Base-by-base conservation (phyloP, 2,797 vertebrate genomes). In the Sphenopsis melanotis region DNA sequence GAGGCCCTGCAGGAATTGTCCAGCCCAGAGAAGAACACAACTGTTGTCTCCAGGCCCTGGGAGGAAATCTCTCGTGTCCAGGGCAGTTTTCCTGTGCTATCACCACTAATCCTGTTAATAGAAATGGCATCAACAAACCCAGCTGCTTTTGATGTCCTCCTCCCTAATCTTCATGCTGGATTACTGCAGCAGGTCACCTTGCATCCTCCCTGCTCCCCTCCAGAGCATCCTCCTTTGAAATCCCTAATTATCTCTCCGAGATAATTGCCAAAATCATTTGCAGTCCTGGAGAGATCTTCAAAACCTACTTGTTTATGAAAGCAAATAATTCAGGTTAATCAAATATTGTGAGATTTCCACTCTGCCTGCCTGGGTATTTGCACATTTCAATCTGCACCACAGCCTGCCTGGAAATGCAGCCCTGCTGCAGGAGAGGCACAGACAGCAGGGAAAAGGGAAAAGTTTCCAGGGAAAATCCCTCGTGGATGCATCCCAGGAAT, bases 201-300 rank as follows among this genome's bases (percentile, higher is more conserved):
- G 95, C 26, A 78, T 69, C 95, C 76, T 96, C 87, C 83, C 88
- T 72, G 83, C 93, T 96, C 76, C 93, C 86, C 46, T n/a, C 42
- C 11, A 53, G 49, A 96, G 76, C 84, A 87, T 71, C 83, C 81
- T 94, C 86, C 82, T 97, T 89, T 94, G 88, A 97, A 96, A 97
- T 92, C 83, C 76, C 26, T 91, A 94, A 97, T 97, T 97, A 97
- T 81, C 91, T 93, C 87, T 20, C 61, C 5, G 29, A 93, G 87
- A 97, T 97, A 97, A 97, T 97, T 96, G 95, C 91, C 90, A 93
- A 93, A 96, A 96, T 95, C 70, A 83, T 92, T 86, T 85, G 57
- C 92, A 95, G 80, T 95, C 85, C 90, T 95, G 89, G 90, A 94
- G 92, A 95, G 91, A 95, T 95, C 95, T 89, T 95, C 92, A 95